Percentiles rank a stretch among this genome's conserved stretches.
phyloP scores from a whole-genome alignment of 2,888 invertebrate genomes.

The Volucella inanis region DNA sequence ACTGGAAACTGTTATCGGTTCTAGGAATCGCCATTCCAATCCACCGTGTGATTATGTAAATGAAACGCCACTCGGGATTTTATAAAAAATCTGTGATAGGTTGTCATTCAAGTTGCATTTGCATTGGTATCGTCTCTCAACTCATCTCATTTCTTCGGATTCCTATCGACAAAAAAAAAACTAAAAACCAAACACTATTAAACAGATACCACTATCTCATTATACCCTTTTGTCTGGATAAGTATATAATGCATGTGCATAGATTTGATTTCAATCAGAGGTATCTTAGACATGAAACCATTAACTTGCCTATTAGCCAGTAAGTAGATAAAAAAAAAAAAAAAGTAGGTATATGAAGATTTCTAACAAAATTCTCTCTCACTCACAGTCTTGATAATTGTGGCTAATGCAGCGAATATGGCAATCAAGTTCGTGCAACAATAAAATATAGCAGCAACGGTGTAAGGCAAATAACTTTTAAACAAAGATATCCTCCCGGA shows the following conservation, averaged over 20 bases:
- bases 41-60: too few relatives aligned
- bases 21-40: too few relatives aligned
- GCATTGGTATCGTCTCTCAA: too few relatives aligned
- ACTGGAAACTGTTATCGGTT: too few relatives aligned
- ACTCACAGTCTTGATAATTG: constrained; percentile 20
- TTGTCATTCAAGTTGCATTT: too few relatives aligned
- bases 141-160: too few relatives aligned
- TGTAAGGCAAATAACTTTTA: constrained; percentile 66
- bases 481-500: constrained; percentile 75
- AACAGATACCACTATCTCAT: constrained; percentile 16
- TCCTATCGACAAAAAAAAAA: too few relatives aligned
- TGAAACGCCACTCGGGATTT: too few relatives aligned
- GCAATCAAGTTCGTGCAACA: background rate
- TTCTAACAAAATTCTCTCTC: too few relatives aligned
- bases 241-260: constrained; percentile 30
- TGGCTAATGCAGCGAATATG: constrained; percentile 19
- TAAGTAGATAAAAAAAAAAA: constrained; percentile 25
- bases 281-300: constrained; percentile 42
- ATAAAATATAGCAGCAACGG: constrained; percentile 3
- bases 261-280: constrained; percentile 26
- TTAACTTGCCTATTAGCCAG: constrained; percentile 34
- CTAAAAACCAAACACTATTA: background rate
- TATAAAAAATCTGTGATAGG: too few relatives aligned
- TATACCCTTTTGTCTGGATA: background rate
- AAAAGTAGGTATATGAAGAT: background rate